Evolutionary conservation across 2,113 vertebrate species (phyloP).

Genomic region (Grammomys dolichurus): DNA sequence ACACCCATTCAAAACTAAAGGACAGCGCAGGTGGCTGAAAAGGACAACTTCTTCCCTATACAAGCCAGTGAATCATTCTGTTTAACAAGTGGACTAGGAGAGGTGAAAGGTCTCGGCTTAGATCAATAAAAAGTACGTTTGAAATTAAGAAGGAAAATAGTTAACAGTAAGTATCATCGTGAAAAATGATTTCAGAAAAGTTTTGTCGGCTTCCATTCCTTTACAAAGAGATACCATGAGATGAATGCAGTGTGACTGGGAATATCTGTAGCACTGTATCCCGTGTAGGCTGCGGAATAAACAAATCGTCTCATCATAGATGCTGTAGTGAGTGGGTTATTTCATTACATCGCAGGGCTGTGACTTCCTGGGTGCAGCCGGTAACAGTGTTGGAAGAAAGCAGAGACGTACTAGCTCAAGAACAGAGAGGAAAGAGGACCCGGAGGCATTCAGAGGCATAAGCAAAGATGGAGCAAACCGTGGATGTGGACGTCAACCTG

Average conservation of each 20-base stretch:
- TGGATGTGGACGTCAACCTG: not conserved
- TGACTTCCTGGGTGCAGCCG: not conserved
- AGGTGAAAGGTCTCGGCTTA: not conserved
- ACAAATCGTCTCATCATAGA: fast-evolving
- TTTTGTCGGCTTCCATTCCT: not conserved
- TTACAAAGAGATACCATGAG: not conserved
- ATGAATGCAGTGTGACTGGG: not conserved
- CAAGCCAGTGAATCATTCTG: conserved; percentile 70
- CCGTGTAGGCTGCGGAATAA: not conserved
- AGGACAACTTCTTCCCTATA: conserved; percentile 47
- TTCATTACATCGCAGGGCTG: not conserved
- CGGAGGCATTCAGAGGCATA: not conserved
- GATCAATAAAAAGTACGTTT: conserved; percentile 54
- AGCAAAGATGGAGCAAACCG: not conserved
- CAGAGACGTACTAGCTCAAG: not conserved
- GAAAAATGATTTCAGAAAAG: conserved; percentile 67
- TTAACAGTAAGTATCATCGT: not conserved
- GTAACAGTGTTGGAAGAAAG: not conserved
- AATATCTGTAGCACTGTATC: not conserved
- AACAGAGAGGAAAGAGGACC: not conserved
- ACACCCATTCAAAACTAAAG: conserved; percentile 70
- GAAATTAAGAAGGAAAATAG: conserved; percentile 55
- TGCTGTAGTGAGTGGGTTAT: not conserved
- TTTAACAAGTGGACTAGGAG: conserved; percentile 48
- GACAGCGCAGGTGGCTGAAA: not conserved